A percentile compares a stretch with the other conserved stretches of the same genome.
These are phyloP conservation scores for Clunio marinus DNA, from an alignment of 2,888 invertebrate genomes.

Conservation along the genomic window DNA sequence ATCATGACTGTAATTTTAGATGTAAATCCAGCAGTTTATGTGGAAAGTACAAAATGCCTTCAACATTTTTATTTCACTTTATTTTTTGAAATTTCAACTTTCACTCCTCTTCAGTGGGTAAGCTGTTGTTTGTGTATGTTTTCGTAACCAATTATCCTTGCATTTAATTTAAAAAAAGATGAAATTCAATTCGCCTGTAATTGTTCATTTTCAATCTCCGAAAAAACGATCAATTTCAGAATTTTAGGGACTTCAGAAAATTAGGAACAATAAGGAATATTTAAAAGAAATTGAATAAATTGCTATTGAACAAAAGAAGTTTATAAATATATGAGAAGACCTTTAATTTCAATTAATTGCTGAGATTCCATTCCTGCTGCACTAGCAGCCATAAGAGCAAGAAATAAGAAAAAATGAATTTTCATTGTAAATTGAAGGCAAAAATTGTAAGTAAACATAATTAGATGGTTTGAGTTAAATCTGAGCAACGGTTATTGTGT, in stretches of 20 bases:
- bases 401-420: conserved; percentile 13
- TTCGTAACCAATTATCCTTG: neutral
- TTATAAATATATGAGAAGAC: too few species aligned
- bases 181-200: neutral
- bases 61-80: too few species aligned
- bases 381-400: neutral
- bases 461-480: conserved; percentile 1
- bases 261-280: neutral
- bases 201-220: neutral
- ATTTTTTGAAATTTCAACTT: too few species aligned
- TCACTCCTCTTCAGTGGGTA: too few species aligned
- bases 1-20: too few species aligned
- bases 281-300: conserved; percentile 3
- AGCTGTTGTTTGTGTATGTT: too few species aligned
- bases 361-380: conserved; percentile 14
- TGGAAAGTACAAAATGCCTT: too few species aligned
- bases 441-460: conserved; percentile 29
- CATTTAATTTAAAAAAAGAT: neutral
- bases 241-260: neutral
- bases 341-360: conserved; percentile 38
- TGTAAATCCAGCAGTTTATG: too few species aligned
- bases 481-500: neutral
- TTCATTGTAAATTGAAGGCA: conserved; percentile 23
- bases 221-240: neutral
- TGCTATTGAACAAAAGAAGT: neutral